Base-by-base conservation (phyloP, 2,797 vertebrate genomes). In the Brotula barbata region DNA sequence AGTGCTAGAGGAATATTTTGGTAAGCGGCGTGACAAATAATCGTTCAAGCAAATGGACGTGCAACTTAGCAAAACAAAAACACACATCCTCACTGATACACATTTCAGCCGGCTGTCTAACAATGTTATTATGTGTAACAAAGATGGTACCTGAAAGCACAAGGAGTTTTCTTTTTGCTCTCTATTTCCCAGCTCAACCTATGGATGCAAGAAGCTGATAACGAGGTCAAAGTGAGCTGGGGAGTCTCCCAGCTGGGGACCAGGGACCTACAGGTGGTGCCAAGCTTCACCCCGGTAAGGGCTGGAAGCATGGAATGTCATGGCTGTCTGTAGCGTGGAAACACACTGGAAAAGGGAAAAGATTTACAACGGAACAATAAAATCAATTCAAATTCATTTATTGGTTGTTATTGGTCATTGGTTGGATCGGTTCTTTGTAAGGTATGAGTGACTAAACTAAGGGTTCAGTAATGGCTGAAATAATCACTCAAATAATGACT, bases 221-320 rank as follows among this genome's bases (percentile, higher is more conserved):
- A 92, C 28, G 87, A 92, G 72, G 83, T 98, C 43, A 88, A 77
- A 68, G 81, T 97, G 57, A 88, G 75, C 57, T 98, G 96, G 96
- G 78, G 84, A 19, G 85, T 95, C 79, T 77, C 90, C 64, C 81
- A 86, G 0, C 34, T 87, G 13, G 56, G 91, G 7, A 85, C 89
- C 7, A 88, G 64, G 50, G 84, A 90, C 73, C 76, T 96, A 52
- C 87, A 90, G 62, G 73, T 97, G 68, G 89, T 82, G 1, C 92
- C 93, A 48, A 71, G 20, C 40, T 73, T 54, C 11, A 74, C 46
- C 13, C 89, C 90, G 94, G 96, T 97, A 86, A 85, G n/a, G n/a
- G n/a, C n/a, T n/a, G n/a, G n/a, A n/a, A n/a, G n/a, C n/a, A n/a
- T n/a, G n/a, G n/a, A n/a, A n/a, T n/a, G n/a, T n/a, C n/a, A n/a